phyloP scores from a whole-genome alignment of 1,140 invertebrate genomes.

The Drosophila punjabiensis region DNA sequence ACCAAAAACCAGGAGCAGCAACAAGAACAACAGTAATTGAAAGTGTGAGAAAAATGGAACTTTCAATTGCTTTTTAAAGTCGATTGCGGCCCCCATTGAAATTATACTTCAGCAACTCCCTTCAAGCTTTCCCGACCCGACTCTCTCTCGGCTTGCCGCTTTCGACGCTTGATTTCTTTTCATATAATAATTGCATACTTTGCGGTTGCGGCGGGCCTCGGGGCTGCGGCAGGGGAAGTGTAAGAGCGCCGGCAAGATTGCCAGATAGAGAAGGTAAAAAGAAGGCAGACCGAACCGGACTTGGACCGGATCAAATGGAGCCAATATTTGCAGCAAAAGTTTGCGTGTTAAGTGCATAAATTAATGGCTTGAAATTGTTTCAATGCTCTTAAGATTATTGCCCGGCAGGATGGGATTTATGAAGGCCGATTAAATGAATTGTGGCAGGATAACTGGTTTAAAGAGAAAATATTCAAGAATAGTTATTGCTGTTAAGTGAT shows the following conservation, averaged over 20 bases:
- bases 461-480: not conserved
- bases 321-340: constrained; percentile 79
- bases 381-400: constrained; percentile 55
- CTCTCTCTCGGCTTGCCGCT: constrained; percentile 1
- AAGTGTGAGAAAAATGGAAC: constrained; percentile 42
- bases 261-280: constrained; percentile 1
- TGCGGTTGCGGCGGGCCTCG: constrained; percentile 32
- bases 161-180: constrained; percentile 65
- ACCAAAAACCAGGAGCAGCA: constrained; percentile 32
- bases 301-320: constrained; percentile 18
- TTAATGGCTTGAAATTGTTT: constrained; percentile 77
- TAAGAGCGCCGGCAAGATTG: not conserved
- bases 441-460: not conserved
- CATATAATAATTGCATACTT: constrained; percentile 79
- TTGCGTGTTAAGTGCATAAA: constrained; percentile 79
- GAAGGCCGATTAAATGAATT: constrained; percentile 2
- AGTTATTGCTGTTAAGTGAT: not conserved
- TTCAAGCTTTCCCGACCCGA: constrained; percentile 2
- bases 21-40: constrained; percentile 29
- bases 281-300: not conserved
- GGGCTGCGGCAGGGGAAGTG: constrained; percentile 8
- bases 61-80: constrained; percentile 74
- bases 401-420: constrained; percentile 10
- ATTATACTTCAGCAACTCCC: constrained; percentile 39
- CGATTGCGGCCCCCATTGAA: constrained; percentile 68